A percentile compares a stretch with the other conserved stretches of the same genome.
phyloP scores from a whole-genome alignment of 2,113 vertebrate genomes.

The Poecile atricapillus region DNA sequence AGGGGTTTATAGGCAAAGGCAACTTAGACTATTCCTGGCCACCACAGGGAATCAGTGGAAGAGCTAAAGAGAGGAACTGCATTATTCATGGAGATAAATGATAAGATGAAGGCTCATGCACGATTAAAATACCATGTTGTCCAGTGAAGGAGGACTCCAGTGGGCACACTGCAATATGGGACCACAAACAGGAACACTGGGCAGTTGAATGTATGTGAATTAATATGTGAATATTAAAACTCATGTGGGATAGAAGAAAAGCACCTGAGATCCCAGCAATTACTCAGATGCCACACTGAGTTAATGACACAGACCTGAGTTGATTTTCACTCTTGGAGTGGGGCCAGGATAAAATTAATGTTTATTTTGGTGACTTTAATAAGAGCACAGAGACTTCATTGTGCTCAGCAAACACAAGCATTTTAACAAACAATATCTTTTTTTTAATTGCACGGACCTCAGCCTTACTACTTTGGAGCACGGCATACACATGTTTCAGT shows the following conservation, averaged over 20 bases:
- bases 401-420: neutral
- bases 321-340: neutral
- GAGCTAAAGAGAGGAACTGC: neutral
- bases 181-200: neutral
- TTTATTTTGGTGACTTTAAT: neutral
- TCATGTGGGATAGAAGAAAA: neutral
- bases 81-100: neutral
- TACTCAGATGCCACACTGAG: neutral
- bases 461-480: neutral
- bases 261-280: neutral
- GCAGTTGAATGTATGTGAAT: neutral
- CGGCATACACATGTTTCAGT: neutral
- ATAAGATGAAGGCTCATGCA: neutral
- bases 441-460: neutral
- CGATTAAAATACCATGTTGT: accelerated
- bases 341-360: neutral
- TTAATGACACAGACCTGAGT: neutral
- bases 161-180: neutral
- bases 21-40: neutral
- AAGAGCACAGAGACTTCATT: neutral
- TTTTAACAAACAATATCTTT: neutral
- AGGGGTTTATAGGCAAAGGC: neutral
- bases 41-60: neutral
- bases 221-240: neutral
- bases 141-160: neutral